Base-by-base conservation (phyloP, 2,888 invertebrate genomes). In the Microctonus brassicae region DNA sequence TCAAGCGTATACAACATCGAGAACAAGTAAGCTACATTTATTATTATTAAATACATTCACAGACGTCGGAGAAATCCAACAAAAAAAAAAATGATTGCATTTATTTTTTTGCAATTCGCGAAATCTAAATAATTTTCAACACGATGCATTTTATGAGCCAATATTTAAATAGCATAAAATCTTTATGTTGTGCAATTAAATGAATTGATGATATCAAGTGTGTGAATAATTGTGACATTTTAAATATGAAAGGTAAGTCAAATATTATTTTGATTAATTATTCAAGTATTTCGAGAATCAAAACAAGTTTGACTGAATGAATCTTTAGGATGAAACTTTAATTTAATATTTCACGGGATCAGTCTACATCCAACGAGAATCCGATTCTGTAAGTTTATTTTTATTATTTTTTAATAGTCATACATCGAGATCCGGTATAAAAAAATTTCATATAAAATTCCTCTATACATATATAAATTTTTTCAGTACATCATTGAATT, bases 1-100 rank as follows among this genome's bases (percentile, higher is more conserved):
- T 98, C 85, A 86, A 90, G 33, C 89, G 92, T 79, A 84, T 91
- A 5, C 93, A 94, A 81, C 89, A 92, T 20, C 91, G 94, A 80
- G 93, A 96, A 89, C 94, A 95, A 91, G 95, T 96, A 82, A 88
- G 89, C 83, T 24, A 68, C 64, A 60, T 53, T 36, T 24, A 66
- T 61, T 26, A 7, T 7, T 22, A 17, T n/a, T 1, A 53, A 2
- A 29, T 4, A 29, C n/a, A 58, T 29, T n/a, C 17, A 20, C 2
- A 36, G 7, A 17, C n/a, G n/a, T n/a, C n/a, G n/a, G n/a, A n/a
- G n/a, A n/a, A n/a, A n/a, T n/a, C n/a, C n/a, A n/a, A n/a, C n/a
- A n/a, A n/a, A n/a, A n/a, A n/a, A n/a, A n/a, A n/a, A n/a, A n/a
- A n/a, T n/a, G n/a, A n/a, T n/a, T n/a, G n/a, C n/a, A n/a, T n/a